Evolutionary conservation across 2,888 invertebrate species (phyloP), one percentile per base, ranked within the genome.

Genomic region (Zonitis immaculata): DNA sequence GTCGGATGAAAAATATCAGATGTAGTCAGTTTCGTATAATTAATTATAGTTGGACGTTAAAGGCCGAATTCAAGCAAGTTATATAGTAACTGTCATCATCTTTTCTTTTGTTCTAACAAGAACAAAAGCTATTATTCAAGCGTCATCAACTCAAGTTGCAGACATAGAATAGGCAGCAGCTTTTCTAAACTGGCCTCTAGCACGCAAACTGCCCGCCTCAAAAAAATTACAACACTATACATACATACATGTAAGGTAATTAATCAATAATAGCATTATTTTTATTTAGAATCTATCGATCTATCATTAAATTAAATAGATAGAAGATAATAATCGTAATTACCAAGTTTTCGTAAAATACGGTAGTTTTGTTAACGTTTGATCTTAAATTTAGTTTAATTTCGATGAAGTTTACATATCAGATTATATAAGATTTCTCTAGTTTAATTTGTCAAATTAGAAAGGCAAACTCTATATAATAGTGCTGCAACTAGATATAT

Each of bases 301-400:
- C n/a, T n/a, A n/a, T n/a, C n/a, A n/a, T n/a, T n/a, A n/a, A n/a
- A n/a, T n/a, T n/a, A n/a, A n/a, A n/a, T n/a, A n/a, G n/a, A n/a
- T n/a, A n/a, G n/a, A n/a, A n/a, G n/a, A n/a, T n/a, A n/a, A n/a
- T n/a, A n/a, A n/a, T n/a, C n/a, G n/a, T n/a, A n/a, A n/a, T n/a
- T n/a, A n/a, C n/a, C n/a, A n/a, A n/a, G n/a, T n/a, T n/a, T n/a
- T n/a, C n/a, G n/a, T n/a, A n/a, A n/a, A n/a, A n/a, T n/a, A n/a
- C n/a, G n/a, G n/a, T 63, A 66, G 62, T 66, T 64, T 61, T 57
- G 51, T 60, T 56, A 61, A 60, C 63, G 62, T 63, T 64, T 61
- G 63, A 66, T 63, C 63, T 62, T 56, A 60, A 30, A 61, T n/a
- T 62, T 64, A 63, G 64, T 65, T 60, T 64, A 64, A 65, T 65